Conservation (phyloP, 2,888 invertebrate species). For the Agrotis segetum region DNA sequence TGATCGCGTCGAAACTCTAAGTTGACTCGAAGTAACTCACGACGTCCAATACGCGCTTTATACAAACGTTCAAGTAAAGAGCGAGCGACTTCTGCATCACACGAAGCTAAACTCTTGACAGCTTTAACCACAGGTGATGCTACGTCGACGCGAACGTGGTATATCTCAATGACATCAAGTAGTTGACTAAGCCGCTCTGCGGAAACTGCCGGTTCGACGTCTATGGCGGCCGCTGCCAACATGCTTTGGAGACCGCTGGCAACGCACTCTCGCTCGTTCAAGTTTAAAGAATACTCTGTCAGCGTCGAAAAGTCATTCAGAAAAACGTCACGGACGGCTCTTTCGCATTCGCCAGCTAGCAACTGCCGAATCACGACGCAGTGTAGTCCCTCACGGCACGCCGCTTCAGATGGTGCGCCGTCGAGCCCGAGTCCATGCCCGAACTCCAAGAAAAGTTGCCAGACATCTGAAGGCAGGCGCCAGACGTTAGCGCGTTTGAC, state of each 20-base stretch:
- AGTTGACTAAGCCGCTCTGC: slow-evolving; percentile 61
- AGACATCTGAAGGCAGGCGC: slow-evolving; percentile 75
- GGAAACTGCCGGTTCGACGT: slow-evolving; percentile 49
- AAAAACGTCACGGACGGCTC: slow-evolving; percentile 67
- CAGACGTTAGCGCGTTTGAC: slow-evolving; percentile 77
- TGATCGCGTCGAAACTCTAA: slow-evolving; percentile 30
- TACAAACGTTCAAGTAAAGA: slow-evolving; percentile 33
- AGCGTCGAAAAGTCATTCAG: slow-evolving; percentile 73
- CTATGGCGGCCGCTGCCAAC: slow-evolving; percentile 61
- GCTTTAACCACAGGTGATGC: slow-evolving; percentile 67
- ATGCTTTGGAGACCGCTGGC: slow-evolving; percentile 60
- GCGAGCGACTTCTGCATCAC: slow-evolving; percentile 56
- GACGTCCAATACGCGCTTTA: slow-evolving; percentile 27
- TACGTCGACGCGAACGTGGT: slow-evolving; percentile 63
- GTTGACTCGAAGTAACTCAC: slow-evolving; percentile 32
- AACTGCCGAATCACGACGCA: slow-evolving; percentile 76
- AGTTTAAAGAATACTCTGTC: slow-evolving; percentile 71
- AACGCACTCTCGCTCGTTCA: slow-evolving; percentile 68
- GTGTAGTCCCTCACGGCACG: slow-evolving; percentile 80
- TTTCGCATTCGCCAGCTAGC: slow-evolving; percentile 62
- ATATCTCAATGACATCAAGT: slow-evolving; percentile 68
- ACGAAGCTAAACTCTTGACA: slow-evolving; percentile 62
- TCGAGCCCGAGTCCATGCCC: slow-evolving; percentile 79
- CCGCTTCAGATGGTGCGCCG: slow-evolving; percentile 69
- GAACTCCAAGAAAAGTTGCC: slow-evolving; percentile 75